phyloP scores from a whole-genome alignment of 1,140 invertebrate species.

The Sesamia nonagrioides region DNA sequence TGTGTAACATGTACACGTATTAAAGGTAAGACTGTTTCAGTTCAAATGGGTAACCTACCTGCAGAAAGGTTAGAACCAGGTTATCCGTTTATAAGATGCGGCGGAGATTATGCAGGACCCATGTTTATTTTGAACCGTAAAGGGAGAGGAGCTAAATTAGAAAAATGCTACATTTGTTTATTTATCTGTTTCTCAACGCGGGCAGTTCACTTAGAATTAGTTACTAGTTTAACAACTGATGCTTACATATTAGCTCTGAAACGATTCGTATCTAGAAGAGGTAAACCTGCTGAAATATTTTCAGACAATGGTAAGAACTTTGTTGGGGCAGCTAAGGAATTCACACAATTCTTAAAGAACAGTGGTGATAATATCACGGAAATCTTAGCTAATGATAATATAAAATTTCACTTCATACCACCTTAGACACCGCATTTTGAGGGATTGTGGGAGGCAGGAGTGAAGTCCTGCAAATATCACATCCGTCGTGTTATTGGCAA shows the following conservation, averaged over 20 bases:
- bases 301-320: slow-evolving; percentile 18
- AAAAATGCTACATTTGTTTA: slow-evolving; percentile 43
- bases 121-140: slow-evolving; percentile 15
- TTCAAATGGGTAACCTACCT: too few relatives aligned
- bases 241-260: slow-evolving; percentile 6
- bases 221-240: not conserved
- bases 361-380: not conserved
- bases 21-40: not conserved
- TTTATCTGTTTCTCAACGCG: slow-evolving; percentile 21
- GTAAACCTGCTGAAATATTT: not conserved
- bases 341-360: not conserved
- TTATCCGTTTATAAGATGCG: slow-evolving; percentile 11
- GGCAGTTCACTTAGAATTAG: slow-evolving; percentile 17
- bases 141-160: slow-evolving; percentile 5
- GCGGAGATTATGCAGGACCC: slow-evolving; percentile 58
- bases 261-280: not conserved
- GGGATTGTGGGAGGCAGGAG: too few relatives aligned
- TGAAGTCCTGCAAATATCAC: too few relatives aligned
- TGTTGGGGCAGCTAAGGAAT: not conserved
- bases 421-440: slow-evolving; percentile 3
- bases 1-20: slow-evolving; percentile 6
- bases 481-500: too few relatives aligned
- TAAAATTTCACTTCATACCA: not conserved
- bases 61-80: not conserved
- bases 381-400: not conserved